phyloP scores from a whole-genome alignment of 1,140 invertebrate species.

The Drosophila cardini region DNA sequence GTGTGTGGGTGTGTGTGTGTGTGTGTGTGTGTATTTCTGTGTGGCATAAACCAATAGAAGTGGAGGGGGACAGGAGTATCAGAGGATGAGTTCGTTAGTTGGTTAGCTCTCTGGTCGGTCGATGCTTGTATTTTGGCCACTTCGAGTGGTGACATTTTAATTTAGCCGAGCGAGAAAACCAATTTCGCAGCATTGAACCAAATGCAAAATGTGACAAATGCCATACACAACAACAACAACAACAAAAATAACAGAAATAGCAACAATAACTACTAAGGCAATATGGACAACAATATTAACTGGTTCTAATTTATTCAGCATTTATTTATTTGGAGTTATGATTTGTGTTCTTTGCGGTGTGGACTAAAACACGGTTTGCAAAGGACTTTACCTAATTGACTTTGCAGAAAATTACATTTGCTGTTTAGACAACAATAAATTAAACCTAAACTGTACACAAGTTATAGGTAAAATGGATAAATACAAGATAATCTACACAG shows the following conservation, averaged over 20 bases:
- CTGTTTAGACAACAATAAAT: conserved; percentile 45
- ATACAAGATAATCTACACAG: conserved; percentile 19
- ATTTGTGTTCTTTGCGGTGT: conserved; percentile 60
- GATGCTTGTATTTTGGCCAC: conserved; percentile 62
- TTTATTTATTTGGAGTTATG: conserved; percentile 80
- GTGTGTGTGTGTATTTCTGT: background rate
- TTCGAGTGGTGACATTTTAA: conserved; percentile 78
- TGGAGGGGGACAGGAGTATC: background rate
- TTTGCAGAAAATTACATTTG: conserved; percentile 74
- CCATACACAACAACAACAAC: conserved; percentile 32
- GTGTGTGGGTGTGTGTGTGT: conserved; percentile 14
- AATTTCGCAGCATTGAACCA: conserved; percentile 70
- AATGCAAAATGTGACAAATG: conserved; percentile 71
- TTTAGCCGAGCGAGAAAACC: conserved; percentile 79
- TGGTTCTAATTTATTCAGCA: conserved; percentile 73
- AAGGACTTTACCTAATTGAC: conserved; percentile 64
- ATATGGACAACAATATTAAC: conserved; percentile 9
- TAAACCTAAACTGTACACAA: conserved; percentile 46
- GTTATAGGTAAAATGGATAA: conserved; percentile 18
- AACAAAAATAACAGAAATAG: conserved; percentile 8
- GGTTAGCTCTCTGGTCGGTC: conserved; percentile 10
- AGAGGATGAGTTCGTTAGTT: conserved; percentile 20
- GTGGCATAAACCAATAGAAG: background rate
- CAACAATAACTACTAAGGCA: conserved; percentile 14
- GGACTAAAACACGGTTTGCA: background rate